Evolutionary conservation across 2,113 vertebrate species (phyloP), one percentile per base, ranked within the genome.

Genomic region (Orthonyx spaldingii): DNA sequence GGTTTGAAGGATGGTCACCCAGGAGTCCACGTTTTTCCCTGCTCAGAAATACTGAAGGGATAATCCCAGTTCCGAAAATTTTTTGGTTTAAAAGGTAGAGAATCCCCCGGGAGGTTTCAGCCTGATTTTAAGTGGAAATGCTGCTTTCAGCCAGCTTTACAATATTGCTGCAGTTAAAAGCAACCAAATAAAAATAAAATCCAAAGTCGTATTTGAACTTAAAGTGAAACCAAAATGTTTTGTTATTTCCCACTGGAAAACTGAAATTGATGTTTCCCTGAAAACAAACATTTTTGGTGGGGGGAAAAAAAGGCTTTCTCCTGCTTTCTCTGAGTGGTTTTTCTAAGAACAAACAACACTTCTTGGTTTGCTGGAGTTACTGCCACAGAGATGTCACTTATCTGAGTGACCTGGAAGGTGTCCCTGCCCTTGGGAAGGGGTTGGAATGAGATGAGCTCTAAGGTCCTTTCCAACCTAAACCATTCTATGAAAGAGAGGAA

Each of bases 221-320:
- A 50, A 89, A 89, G 84, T 0, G 1, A 90, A 97, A 81, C 39
- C 19, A 84, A 84, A 75, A 66, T 84, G 52, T 80, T 95, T 91
- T 89, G 63, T 93, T 93, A 80, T 96, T 96, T 95, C 94, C 93
- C 94, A 44, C 55, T 63, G 93, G 94, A 92, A 91, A 94, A 64
- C 79, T 88, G 75, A 92, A 93, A 91, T 85, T 55, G 52, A 94
- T 83, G 82, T 81, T 96, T 93, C 79, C 60, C 85, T 96, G 83
- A 82, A 94, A 93, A 89, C 55, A 92, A 93, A 93, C 10, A 4
- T 30, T 81, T 88, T 81, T 56, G 22, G n/a, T 75, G 57, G 14
- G 7, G 7, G 41, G 41, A 42, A 42, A 42, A 55, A 72, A 57
- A 18, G 16, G 14, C 14, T n/a, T 88, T 92, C 37, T 89, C 30